These are phyloP conservation scores for Machaerirhynchus nigripectus DNA, from an alignment of 2,113 vertebrate genomes.

Conservation along the genomic window DNA sequence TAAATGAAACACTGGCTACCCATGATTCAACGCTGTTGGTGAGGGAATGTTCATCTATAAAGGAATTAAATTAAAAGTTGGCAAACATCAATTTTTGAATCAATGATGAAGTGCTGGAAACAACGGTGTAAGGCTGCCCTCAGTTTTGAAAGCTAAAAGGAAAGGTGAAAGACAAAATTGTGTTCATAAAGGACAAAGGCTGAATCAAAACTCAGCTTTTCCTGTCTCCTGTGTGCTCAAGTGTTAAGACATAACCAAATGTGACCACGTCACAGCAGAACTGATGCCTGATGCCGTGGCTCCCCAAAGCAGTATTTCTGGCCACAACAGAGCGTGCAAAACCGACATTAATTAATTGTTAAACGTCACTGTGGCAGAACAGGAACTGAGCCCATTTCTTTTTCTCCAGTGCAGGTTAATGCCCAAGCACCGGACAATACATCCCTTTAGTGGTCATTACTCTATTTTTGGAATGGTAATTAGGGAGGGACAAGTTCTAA, in stretches of 20 bases:
- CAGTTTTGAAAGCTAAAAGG: not conserved
- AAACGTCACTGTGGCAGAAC: not conserved
- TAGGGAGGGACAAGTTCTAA: not conserved
- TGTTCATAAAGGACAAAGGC: not conserved
- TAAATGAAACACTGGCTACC: not conserved
- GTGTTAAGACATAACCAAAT: not conserved
- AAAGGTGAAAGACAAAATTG: not conserved
- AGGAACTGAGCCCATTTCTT: not conserved
- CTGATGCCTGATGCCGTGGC: rapidly evolving
- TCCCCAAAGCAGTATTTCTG: not conserved
- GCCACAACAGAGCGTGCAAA: not conserved
- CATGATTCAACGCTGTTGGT: not conserved
- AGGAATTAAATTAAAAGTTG: not conserved
- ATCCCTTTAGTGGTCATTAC: not conserved
- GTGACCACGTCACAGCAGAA: not conserved
- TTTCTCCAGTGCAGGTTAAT: not conserved
- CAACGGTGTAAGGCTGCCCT: not conserved
- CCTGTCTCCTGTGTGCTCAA: not conserved
- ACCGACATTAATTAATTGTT: not conserved
- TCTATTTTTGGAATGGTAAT: constrained; percentile 24
- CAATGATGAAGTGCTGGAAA: not conserved
- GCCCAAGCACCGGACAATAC: not conserved
- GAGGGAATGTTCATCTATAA: not conserved
- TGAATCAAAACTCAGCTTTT: not conserved
- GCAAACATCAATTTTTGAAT: not conserved